phyloP scores from a whole-genome alignment of 2,888 invertebrate genomes.

The Lumbricus terrestris region DNA sequence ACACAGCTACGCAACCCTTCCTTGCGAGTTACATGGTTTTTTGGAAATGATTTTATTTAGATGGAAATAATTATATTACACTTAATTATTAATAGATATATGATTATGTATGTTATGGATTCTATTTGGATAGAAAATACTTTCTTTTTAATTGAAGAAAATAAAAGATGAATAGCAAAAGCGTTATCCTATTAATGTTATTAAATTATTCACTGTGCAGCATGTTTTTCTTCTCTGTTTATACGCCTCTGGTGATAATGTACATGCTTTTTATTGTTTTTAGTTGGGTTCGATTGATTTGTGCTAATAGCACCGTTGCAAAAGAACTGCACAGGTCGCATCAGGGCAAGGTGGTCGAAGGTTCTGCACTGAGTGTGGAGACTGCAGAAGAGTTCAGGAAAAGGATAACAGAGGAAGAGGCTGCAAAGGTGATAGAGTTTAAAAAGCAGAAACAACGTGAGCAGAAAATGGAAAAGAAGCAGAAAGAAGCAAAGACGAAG shows the following conservation, averaged over 20 bases:
- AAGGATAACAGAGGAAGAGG: background rate
- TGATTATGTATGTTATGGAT: too few relatives aligned
- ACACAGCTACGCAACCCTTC: too few relatives aligned
- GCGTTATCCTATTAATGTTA: background rate
- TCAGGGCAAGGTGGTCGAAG: background rate
- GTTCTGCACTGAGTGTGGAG: background rate
- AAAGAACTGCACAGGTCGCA: background rate
- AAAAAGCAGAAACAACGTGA: background rate
- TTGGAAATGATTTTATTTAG: too few relatives aligned
- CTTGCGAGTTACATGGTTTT: too few relatives aligned
- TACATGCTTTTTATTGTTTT: background rate
- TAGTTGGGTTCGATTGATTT: background rate
- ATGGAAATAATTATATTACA: too few relatives aligned
- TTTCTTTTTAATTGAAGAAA: too few relatives aligned
- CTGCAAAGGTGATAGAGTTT: background rate
- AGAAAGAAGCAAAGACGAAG: background rate
- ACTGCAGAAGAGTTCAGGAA: background rate
- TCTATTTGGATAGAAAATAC: too few relatives aligned
- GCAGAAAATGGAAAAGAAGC: background rate
- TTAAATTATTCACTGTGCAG: background rate
- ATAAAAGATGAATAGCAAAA: too few relatives aligned
- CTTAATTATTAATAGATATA: too few relatives aligned
- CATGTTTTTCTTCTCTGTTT: background rate
- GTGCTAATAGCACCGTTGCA: background rate
- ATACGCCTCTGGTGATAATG: background rate